These are phyloP conservation scores for Cartodere bifasciata DNA, from an alignment of 2,888 invertebrate species.

Conservation along the genomic window DNA sequence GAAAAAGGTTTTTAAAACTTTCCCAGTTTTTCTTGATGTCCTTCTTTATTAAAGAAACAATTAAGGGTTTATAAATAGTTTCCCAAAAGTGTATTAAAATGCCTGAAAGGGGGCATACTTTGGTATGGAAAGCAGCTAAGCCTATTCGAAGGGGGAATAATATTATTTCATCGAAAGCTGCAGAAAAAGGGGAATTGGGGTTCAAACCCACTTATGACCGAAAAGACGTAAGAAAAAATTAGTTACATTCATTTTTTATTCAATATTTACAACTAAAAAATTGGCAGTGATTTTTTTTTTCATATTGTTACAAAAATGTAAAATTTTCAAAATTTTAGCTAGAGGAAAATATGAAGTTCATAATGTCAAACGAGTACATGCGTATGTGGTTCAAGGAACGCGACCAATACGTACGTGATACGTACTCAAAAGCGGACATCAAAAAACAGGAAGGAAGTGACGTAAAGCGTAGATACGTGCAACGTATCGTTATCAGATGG, in stretches of 20 bases:
- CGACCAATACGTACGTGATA: constrained; percentile 40
- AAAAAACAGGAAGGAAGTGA: constrained; percentile 40
- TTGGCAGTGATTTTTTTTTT: no score
- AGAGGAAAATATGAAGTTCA: constrained; percentile 32
- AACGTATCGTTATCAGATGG: constrained; percentile 20
- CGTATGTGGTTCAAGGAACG: constrained; percentile 46
- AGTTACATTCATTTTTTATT: no score
- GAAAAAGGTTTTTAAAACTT: no score
- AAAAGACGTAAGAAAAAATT: no score
- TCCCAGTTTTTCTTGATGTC: no score
- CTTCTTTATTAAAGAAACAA: no score
- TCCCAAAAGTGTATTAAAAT: no score
- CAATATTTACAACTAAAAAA: no score
- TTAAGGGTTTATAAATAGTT: no score
- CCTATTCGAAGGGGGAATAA: constrained; percentile 37
- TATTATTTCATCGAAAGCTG: constrained; percentile 38
- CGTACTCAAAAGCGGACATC: constrained; percentile 39
- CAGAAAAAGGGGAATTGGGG: constrained; percentile 16
- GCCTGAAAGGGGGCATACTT: constrained; percentile 3
- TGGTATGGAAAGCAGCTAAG: constrained; percentile 39
- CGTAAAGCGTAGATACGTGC: constrained; percentile 25
- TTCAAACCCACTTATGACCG: constrained; percentile 38
- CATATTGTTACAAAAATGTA: no score
- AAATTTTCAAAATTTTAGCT: constrained; percentile 18
- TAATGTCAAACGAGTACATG: constrained; percentile 44